These are phyloP conservation scores for Rhinoraja longicauda DNA, from an alignment of 2,797 vertebrate genomes.

Conservation along the genomic window DNA sequence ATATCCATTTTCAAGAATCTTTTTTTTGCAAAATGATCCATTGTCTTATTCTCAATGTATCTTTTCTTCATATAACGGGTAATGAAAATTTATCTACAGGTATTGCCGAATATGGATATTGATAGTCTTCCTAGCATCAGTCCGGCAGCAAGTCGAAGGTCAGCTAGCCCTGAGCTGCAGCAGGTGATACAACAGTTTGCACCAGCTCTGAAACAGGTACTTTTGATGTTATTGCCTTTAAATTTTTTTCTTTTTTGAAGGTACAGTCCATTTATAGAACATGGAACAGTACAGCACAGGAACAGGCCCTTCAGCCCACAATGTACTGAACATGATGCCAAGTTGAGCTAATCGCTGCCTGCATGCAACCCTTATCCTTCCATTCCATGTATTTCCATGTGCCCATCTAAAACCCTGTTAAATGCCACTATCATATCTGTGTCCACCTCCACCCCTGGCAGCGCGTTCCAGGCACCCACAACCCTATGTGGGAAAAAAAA, in stretches of 20 bases:
- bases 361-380: too few relatives aligned
- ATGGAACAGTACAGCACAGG: too few relatives aligned
- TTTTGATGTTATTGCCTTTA: background rate
- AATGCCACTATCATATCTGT: too few relatives aligned
- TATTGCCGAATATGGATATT: conserved; percentile 71
- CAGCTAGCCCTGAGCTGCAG: conserved; percentile 41
- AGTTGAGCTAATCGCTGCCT: too few relatives aligned
- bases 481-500: too few relatives aligned
- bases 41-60: background rate
- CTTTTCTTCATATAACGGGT: background rate
- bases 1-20: background rate
- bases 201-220: conserved; percentile 59
- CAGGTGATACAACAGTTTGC: conserved; percentile 41
- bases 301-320: too few relatives aligned
- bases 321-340: too few relatives aligned
- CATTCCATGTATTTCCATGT: too few relatives aligned
- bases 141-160: background rate
- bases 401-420: too few relatives aligned
- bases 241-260: background rate
- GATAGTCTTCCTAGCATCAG: conserved; percentile 58
- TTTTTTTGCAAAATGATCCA: background rate
- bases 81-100: conserved; percentile 50
- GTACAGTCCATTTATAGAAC: background rate
- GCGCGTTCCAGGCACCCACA: too few relatives aligned
- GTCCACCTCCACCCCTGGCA: too few relatives aligned